Evolutionary conservation across 2,797 vertebrate genomes (phyloP).

Genomic region (Falco columbarius): DNA sequence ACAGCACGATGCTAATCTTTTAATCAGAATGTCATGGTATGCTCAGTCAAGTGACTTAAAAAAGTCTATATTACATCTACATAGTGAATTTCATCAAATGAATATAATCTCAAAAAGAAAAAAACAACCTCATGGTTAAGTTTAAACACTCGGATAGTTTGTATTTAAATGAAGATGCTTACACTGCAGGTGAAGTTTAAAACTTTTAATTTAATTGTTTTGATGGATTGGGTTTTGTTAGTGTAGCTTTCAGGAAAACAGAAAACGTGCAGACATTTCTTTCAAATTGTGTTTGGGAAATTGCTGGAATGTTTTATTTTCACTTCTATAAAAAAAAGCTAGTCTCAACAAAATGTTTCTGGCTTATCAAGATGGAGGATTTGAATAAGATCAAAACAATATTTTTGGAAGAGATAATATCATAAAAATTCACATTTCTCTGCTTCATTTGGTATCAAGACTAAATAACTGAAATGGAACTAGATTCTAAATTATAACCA

Average conservation of each 20-base stretch:
- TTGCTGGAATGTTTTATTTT: neutral
- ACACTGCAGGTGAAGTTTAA: neutral
- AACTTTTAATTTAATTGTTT: neutral
- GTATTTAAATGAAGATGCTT: neutral
- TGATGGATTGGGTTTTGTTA: neutral
- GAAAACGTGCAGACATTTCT: neutral
- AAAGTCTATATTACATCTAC: neutral
- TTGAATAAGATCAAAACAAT: constrained; percentile 30
- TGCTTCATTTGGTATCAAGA: constrained; percentile 44
- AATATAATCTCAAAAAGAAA: neutral
- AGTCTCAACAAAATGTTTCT: neutral
- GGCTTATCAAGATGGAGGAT: neutral
- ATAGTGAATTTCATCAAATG: neutral
- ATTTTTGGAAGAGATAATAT: constrained; percentile 14
- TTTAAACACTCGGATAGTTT: neutral
- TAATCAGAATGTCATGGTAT: neutral
- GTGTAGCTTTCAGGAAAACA: neutral
- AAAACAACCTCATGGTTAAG: neutral
- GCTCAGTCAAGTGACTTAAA: neutral
- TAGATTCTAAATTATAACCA: constrained; percentile 42
- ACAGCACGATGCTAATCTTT: neutral
- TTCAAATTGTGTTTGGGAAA: neutral
- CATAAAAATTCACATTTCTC: constrained; percentile 20
- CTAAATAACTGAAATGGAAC: constrained; percentile 45
- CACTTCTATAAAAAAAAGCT: neutral